phyloP scores from a whole-genome alignment of 2,113 vertebrate species.

The Dromaius novaehollandiae region DNA sequence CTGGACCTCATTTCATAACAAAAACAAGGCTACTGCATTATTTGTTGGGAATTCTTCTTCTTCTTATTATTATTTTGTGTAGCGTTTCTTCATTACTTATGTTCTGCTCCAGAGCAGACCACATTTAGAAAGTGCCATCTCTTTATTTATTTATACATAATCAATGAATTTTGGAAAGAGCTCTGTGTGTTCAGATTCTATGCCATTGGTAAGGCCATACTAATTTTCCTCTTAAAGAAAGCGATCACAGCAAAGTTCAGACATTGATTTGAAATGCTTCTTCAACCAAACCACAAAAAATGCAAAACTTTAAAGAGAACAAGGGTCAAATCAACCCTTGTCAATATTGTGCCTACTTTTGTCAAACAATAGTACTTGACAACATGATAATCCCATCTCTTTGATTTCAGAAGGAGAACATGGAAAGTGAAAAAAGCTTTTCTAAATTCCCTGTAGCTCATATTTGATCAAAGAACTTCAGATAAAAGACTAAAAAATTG shows the following conservation, averaged over 20 bases:
- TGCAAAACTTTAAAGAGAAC: background rate
- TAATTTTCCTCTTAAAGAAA: background rate
- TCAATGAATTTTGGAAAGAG: background rate
- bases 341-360: slow-evolving; percentile 7
- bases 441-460: slow-evolving; percentile 31
- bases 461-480: slow-evolving; percentile 45
- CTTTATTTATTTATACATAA: background rate
- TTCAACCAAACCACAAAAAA: background rate
- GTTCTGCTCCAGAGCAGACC: background rate
- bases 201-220: background rate
- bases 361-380: slow-evolving; percentile 1
- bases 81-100: background rate
- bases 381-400: slow-evolving; percentile 18
- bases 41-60: background rate
- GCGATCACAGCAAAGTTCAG: background rate
- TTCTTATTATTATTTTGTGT: background rate
- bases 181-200: background rate
- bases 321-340: background rate
- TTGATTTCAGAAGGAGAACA: slow-evolving; percentile 45
- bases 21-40: background rate
- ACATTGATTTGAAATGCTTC: background rate
- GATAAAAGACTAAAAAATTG: slow-evolving; percentile 37
- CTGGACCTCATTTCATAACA: background rate
- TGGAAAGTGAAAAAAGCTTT: slow-evolving; percentile 32
- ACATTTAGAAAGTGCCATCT: background rate